Evolutionary conservation across 2,888 invertebrate genomes (phyloP).

Genomic region (Lottia scabra): DNA sequence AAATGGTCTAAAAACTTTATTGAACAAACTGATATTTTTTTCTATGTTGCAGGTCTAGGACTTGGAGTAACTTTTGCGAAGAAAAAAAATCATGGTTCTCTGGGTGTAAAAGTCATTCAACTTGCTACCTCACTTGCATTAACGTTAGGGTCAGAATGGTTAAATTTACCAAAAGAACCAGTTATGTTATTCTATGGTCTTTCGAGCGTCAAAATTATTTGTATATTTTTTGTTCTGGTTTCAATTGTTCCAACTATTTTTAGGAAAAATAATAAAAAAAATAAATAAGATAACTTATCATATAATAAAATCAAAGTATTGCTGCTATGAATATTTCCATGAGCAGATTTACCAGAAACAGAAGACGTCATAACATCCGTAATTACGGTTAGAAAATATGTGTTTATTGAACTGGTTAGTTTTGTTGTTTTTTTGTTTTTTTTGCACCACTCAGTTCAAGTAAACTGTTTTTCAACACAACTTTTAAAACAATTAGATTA

Average conservation of each 20-base stretch:
- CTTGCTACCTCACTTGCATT: slow-evolving; percentile 5
- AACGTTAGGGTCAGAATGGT: background rate
- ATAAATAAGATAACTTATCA: background rate
- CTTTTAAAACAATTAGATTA: too few relatives aligned
- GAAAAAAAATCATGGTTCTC: background rate
- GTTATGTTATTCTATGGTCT: slow-evolving; percentile 17
- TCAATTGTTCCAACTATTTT: slow-evolving; percentile 18
- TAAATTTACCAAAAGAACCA: slow-evolving; percentile 14
- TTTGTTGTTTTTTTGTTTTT: too few relatives aligned
- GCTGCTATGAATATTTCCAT: too few relatives aligned
- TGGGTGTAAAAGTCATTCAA: background rate
- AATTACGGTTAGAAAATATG: too few relatives aligned
- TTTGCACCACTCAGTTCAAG: too few relatives aligned
- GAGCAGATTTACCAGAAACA: too few relatives aligned
- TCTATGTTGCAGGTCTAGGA: slow-evolving; percentile 8
- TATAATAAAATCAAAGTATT: too few relatives aligned
- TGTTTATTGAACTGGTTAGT: too few relatives aligned
- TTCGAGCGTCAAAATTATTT: slow-evolving; percentile 16
- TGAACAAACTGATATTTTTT: too few relatives aligned
- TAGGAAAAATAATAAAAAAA: background rate
- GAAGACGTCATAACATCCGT: too few relatives aligned
- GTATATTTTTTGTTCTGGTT: slow-evolving; percentile 14
- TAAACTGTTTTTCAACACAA: too few relatives aligned
- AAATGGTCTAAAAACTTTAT: too few relatives aligned
- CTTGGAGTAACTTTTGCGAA: background rate